These are phyloP conservation scores for Bugula neritina DNA, from an alignment of 2,888 invertebrate species.

Conservation along the genomic window DNA sequence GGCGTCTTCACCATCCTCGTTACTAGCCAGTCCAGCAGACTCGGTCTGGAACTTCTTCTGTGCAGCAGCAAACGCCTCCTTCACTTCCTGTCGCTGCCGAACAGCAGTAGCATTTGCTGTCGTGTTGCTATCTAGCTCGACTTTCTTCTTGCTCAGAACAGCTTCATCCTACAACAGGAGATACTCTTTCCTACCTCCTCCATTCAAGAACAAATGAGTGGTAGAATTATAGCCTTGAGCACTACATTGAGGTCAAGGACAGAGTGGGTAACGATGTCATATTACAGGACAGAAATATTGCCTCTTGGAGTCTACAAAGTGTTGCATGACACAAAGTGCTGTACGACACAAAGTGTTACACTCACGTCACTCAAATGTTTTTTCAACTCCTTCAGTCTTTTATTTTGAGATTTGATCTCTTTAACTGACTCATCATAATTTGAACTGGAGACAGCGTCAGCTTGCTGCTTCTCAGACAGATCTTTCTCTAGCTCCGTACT, in stretches of 20 bases:
- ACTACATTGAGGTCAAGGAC: no score
- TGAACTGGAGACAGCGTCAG: slow-evolving; percentile 64
- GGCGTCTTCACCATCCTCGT: slow-evolving; percentile 68
- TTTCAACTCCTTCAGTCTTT: slow-evolving; percentile 64
- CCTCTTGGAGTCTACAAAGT: no score
- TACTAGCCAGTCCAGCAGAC: slow-evolving; percentile 72
- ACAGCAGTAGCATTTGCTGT: slow-evolving; percentile 63
- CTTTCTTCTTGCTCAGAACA: slow-evolving; percentile 59
- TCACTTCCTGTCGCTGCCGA: slow-evolving; percentile 63
- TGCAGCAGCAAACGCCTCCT: slow-evolving; percentile 65
- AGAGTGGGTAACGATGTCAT: no score
- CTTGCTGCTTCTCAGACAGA: slow-evolving; percentile 62
- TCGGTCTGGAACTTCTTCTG: slow-evolving; percentile 77
- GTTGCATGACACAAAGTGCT: no score
- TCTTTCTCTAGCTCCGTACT: slow-evolving; percentile 61
- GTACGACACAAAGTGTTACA: no score
- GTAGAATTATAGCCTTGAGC: no score
- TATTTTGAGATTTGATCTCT: slow-evolving; percentile 64
- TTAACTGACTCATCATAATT: slow-evolving; percentile 63
- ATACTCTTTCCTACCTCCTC: no score
- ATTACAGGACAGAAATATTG: no score
- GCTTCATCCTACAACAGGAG: slow-evolving; percentile 56
- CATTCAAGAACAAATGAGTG: no score
- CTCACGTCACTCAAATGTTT: slow-evolving; percentile 64
- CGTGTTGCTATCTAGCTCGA: slow-evolving; percentile 56